phyloP scores from a whole-genome alignment of 2,797 vertebrate species.

The Semotilus atromaculatus region DNA sequence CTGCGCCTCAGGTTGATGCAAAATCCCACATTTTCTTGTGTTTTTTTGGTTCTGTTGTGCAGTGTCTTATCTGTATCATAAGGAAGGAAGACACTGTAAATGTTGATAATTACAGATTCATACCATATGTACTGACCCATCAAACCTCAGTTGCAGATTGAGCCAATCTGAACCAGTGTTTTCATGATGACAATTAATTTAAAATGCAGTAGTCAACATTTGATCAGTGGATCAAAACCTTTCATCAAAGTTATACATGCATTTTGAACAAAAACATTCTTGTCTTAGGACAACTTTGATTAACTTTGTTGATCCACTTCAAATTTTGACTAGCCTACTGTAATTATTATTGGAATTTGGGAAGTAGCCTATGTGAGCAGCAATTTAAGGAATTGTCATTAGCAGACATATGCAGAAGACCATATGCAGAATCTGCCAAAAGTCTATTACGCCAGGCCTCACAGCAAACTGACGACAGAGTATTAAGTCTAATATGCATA shows the following conservation, averaged over 20 bases:
- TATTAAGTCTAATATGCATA: conserved; percentile 26
- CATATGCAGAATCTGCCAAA: background rate
- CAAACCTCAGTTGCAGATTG: conserved; percentile 53
- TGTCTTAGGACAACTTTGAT: too few relatives aligned
- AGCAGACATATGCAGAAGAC: background rate
- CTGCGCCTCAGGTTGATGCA: conserved; percentile 60
- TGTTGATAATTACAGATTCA: conserved; percentile 1
- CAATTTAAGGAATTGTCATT: background rate
- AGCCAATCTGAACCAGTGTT: conserved; percentile 58
- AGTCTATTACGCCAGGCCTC: background rate
- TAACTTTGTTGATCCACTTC: too few relatives aligned
- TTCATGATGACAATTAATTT: background rate
- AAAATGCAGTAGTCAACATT: background rate
- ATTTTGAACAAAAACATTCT: too few relatives aligned
- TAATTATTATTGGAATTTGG: background rate
- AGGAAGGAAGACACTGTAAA: conserved; percentile 36
- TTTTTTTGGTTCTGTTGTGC: conserved; percentile 33
- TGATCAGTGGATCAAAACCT: too few relatives aligned
- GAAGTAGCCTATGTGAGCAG: background rate
- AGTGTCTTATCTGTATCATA: conserved; percentile 30
- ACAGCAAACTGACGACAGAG: background rate
- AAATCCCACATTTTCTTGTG: conserved; percentile 1
- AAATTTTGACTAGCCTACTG: too few relatives aligned
- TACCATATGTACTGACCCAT: conserved; percentile 32
- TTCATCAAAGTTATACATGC: too few relatives aligned